Evolutionary conservation across 2,888 invertebrate species (phyloP), one percentile per base, ranked within the genome.

Genomic region (Tipula confusa): DNA sequence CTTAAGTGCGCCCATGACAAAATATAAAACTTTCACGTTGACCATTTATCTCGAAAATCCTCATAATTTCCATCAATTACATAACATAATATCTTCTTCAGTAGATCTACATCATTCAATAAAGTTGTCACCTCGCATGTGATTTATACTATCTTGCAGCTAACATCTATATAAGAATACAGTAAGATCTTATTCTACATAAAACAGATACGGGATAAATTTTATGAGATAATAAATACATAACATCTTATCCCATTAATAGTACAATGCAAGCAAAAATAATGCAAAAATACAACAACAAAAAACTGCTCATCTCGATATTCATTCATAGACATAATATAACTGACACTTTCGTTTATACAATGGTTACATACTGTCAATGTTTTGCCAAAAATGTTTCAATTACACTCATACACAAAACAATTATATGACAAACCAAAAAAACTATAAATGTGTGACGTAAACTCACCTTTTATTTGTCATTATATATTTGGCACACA

Each of bases 231-330:
- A 24, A 24, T 64, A 64, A 64, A 64, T 64, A 64, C 64, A 64
- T 64, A 64, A 64, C 64, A 64, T 24, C 64, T 64, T 64, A 64
- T 64, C 64, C 64, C 64, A 64, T 64, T 64, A 7, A 64, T 11
- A 9, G 2, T 24, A 64, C 64, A 64, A 64, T 64, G 64, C 24
- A 18, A 9, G 9, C 18, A 24, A 64, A 24, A 64, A 64, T 64
- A 64, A 64, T 64, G 64, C 64, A 64, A 64, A 64, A 64, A 64
- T 64, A 64, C 64, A 64, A n/a, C n/a, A n/a, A n/a, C n/a, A n/a
- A n/a, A 11, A 64, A 64, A 43, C 4, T 5, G 43, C 15, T 43
- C 43, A 43, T 43, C 15, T 43, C 15, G 4, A 18, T 4, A 48
- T 48, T 48, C 48, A 18, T 64, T 64, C 64, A 64, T 64, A 31